Evolutionary conservation across 2,888 invertebrate species (phyloP).

Genomic region (Lasius fuliginosus): DNA sequence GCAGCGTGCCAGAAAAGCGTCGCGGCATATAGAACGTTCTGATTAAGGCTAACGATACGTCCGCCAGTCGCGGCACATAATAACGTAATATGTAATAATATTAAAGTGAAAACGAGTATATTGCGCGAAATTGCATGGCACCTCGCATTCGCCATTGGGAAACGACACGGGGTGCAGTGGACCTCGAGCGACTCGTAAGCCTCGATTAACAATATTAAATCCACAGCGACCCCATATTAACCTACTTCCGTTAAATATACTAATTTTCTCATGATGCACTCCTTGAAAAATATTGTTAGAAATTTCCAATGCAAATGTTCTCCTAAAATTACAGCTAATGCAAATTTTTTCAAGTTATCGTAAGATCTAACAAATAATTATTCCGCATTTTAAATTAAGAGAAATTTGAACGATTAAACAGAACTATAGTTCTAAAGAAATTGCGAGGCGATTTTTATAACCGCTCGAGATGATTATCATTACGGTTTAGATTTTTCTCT

Average conservation of each 20-base stretch:
- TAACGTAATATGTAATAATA: conserved; percentile 49
- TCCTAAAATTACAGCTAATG: background rate
- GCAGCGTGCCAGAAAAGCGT: conserved; percentile 37
- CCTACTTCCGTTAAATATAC: background rate
- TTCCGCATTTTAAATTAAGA: background rate
- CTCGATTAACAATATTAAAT: conserved; percentile 3
- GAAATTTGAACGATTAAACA: background rate
- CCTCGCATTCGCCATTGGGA: background rate
- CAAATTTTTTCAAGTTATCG: background rate
- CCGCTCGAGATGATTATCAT: background rate
- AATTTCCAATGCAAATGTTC: background rate
- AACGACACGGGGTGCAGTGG: background rate
- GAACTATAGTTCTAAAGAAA: background rate
- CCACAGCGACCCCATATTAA: conserved; percentile 16
- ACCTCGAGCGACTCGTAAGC: background rate
- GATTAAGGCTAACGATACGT: conserved; percentile 55
- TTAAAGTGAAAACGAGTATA: conserved; percentile 23
- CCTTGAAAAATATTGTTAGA: background rate
- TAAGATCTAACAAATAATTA: background rate
- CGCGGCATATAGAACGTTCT: conserved; percentile 46
- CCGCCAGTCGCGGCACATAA: conserved; percentile 30
- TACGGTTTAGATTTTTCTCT: conserved; percentile 12
- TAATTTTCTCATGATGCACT: background rate
- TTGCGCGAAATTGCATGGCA: conserved; percentile 30
- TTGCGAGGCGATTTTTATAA: background rate